Percentiles rank a stretch among this genome's conserved stretches.
Evolutionary conservation across 2,113 vertebrate genomes (phyloP).

Genomic region (Poicephalus gulielmi): DNA sequence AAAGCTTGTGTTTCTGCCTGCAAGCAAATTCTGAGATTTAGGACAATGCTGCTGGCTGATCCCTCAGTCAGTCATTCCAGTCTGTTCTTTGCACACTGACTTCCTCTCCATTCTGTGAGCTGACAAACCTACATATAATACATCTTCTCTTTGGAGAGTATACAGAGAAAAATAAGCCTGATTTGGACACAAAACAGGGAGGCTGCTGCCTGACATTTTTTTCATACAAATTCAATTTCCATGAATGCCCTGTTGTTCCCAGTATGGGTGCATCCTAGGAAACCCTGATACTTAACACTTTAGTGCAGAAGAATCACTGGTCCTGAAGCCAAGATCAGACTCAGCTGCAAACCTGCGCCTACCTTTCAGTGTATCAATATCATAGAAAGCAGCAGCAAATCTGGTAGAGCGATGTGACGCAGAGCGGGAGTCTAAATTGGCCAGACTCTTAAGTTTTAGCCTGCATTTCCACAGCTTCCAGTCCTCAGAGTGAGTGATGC

Average conservation of each 20-base stretch:
- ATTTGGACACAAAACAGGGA: not conserved
- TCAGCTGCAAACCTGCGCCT: not conserved
- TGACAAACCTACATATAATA: not conserved
- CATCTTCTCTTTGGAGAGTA: not conserved
- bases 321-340: not conserved
- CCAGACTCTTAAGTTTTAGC: conserved; percentile 82
- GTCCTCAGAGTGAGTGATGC: conserved; percentile 88
- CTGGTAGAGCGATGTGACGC: conserved; percentile 88
- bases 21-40: not conserved
- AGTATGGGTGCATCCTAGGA: not conserved
- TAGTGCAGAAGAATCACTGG: not conserved
- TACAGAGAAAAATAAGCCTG: not conserved
- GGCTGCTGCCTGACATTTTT: not conserved
- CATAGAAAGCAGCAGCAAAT: conserved; percentile 91
- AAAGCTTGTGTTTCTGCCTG: not conserved
- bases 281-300: not conserved
- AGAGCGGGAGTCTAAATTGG: conserved; percentile 75
- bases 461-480: conserved; percentile 96
- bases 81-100: not conserved
- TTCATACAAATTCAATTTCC: not conserved
- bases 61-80: not conserved
- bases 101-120: not conserved
- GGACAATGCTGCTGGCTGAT: not conserved
- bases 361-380: conserved; percentile 93
- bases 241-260: not conserved